phyloP scores from a whole-genome alignment of 2,888 invertebrate genomes.

The Drosophila histrio region DNA sequence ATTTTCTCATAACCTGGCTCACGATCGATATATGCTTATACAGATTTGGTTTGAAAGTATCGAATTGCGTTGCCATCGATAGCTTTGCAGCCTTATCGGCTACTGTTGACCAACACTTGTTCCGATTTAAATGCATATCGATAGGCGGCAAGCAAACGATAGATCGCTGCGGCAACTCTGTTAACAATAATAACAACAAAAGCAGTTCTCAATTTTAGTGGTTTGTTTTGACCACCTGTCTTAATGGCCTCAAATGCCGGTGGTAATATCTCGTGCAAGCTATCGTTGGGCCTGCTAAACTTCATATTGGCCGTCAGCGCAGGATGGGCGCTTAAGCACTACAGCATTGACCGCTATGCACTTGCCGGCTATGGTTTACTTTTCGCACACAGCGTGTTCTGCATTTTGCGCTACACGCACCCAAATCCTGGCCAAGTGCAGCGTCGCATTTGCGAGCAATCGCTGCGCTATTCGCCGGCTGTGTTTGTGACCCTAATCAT shows the following conservation, averaged over 20 bases:
- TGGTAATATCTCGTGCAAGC: conserved; percentile 47
- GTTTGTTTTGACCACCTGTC: conserved; percentile 32
- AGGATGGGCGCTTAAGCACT: conserved; percentile 68
- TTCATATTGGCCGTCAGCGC: conserved; percentile 63
- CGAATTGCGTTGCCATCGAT: too few relatives aligned
- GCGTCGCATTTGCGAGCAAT: conserved; percentile 57
- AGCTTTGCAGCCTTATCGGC: too few relatives aligned
- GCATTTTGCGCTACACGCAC: conserved; percentile 68
- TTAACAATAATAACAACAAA: conserved; percentile 15
- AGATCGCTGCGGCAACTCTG: not conserved
- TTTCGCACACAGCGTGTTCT: conserved; percentile 64
- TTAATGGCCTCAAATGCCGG: conserved; percentile 32
- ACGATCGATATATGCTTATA: too few relatives aligned
- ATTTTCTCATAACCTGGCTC: too few relatives aligned
- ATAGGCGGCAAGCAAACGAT: not conserved
- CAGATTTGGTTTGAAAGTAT: too few relatives aligned
- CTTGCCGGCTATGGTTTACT: conserved; percentile 63
- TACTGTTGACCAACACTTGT: conserved; percentile 12
- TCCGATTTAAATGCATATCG: not conserved
- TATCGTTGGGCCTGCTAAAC: conserved; percentile 63
- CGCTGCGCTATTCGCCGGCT: conserved; percentile 64
- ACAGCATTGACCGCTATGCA: conserved; percentile 46
- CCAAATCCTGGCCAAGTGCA: conserved; percentile 70
- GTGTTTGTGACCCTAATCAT: conserved; percentile 63
- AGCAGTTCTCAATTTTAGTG: conserved; percentile 7